Percentiles rank a stretch among this genome's conserved stretches.
These are phyloP conservation scores for Ernsta delagoae DNA, from an alignment of 2,888 invertebrate species.

Conservation along the genomic window DNA sequence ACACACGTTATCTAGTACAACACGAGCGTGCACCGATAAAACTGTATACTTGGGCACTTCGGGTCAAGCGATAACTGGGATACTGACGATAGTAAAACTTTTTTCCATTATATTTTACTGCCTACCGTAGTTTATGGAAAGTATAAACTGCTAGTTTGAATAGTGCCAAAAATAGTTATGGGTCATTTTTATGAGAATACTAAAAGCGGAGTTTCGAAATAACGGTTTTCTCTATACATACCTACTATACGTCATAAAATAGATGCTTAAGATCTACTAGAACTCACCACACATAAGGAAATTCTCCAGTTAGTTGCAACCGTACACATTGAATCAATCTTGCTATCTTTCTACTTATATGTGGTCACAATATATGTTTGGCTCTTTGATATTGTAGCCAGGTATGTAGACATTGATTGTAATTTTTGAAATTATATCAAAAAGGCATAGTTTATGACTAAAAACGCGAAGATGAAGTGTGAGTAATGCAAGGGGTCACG, in stretches of 20 bases:
- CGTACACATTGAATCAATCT: too few species aligned
- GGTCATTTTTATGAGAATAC: conserved; percentile 12
- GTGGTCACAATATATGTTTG: too few species aligned
- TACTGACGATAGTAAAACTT: conserved; percentile 34
- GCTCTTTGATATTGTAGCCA: too few species aligned
- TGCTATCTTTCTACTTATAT: too few species aligned
- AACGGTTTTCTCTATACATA: not conserved
- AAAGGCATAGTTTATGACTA: conserved; percentile 32
- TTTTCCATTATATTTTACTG: conserved; percentile 40
- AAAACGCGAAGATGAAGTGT: conserved; percentile 39
- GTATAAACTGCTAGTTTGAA: conserved; percentile 14
- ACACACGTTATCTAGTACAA: conserved; percentile 22
- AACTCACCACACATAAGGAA: too few species aligned
- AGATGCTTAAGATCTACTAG: too few species aligned
- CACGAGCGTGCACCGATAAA: conserved; percentile 32
- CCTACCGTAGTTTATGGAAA: conserved; percentile 35
- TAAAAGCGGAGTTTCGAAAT: not conserved
- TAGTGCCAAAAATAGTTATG: conserved; percentile 21
- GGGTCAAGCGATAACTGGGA: conserved; percentile 39
- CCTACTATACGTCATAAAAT: too few species aligned
- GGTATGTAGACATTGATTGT: too few species aligned
- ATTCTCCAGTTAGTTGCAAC: too few species aligned
- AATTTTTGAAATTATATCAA: too few species aligned
- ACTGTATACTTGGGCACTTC: conserved; percentile 22
- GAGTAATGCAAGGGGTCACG: conserved; percentile 52